Base-by-base conservation (phyloP, 1,140 invertebrate genomes). In the Drosophila lacteicornis region DNA sequence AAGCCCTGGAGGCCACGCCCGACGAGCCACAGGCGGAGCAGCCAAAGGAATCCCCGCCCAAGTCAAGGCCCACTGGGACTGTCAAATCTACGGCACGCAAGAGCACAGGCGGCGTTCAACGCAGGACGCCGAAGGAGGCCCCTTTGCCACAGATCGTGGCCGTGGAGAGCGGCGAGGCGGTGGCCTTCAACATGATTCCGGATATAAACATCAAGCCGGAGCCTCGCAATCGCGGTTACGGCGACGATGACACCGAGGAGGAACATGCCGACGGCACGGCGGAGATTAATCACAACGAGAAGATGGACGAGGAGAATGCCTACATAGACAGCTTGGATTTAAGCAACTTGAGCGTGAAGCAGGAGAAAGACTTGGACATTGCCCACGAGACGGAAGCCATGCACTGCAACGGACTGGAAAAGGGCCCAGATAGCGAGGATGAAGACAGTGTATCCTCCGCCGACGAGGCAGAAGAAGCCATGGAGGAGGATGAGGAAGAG, bases 341-440 rank as follows among this genome's bases (percentile, higher is more conserved):
- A 11, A 78, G 56, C 43, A 92, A 82, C 58, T 61, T 92, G 33
- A 53, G 42, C 2, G 82, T 92, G 19, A 92, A 92, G 46, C 88
- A 92, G 59, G 91, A 92, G 51, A 79, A 76, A 17, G 86, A 91
- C 56, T 65, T 90, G 38, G 79, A 88, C 25, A 78, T 91, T 19
- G 56, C 65, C n/a, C 78, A 85, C 71, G 73, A 80, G 19, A 1
- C 62, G 11, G 61, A 61, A 11, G 40, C 47, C n/a, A 13, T 53
- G 30, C 67, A 58, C 40, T 71, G 38, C 27, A 91, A 91, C 60
- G 79, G 79, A 11, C 33, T 69, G 22, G 50, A 53, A 0, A 78
- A n/a, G 43, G 63, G 17, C 1, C 50, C 59, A 13, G 66, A 53
- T 0, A 76, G 58, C 7, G 76, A 79, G 3, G 62, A 71, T 8